Percentiles rank a stretch among this genome's conserved stretches.
These are phyloP conservation scores for Pteromalus puparum DNA, from an alignment of 1,140 invertebrate species.

Conservation along the genomic window DNA sequence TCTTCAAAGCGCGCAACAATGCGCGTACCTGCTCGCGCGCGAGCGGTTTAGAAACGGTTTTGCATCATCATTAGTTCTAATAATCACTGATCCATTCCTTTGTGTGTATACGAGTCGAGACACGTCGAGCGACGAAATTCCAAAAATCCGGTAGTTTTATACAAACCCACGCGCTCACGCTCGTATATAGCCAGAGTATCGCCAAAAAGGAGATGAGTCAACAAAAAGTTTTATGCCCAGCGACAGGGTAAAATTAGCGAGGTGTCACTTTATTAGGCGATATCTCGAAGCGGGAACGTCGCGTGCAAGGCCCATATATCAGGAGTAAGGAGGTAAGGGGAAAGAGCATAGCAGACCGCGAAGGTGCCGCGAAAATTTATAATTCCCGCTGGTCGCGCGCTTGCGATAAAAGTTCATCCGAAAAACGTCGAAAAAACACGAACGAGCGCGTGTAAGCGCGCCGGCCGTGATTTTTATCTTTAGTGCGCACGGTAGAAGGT, in stretches of 20 bases:
- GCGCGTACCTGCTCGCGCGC: not conserved
- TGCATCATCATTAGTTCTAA: constrained; percentile 4
- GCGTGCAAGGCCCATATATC: not conserved
- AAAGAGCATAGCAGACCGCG: not conserved
- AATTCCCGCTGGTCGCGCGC: constrained; percentile 9
- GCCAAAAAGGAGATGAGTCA: not conserved
- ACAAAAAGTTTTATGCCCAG: constrained; percentile 11
- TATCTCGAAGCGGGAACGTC: not conserved
- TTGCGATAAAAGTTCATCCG: constrained; percentile 30
- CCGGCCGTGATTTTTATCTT: constrained; percentile 44
- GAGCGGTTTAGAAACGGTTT: not conserved
- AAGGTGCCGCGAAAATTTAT: constrained; percentile 40
- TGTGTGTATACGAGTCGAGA: not conserved
- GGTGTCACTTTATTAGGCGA: constrained; percentile 43
- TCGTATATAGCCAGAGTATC: not conserved
- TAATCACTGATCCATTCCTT: not conserved
- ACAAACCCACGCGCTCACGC: not conserved
- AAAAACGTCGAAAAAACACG: constrained; percentile 1
- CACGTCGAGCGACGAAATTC: not conserved
- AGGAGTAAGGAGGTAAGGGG: not conserved
- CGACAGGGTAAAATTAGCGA: constrained; percentile 23
- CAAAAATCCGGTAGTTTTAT: not conserved
- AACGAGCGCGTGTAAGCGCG: not conserved
- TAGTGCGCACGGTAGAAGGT: constrained; percentile 37
- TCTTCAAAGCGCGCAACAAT: not conserved